phyloP scores from a whole-genome alignment of 2,888 invertebrate genomes.

The Epinotia nisella region DNA sequence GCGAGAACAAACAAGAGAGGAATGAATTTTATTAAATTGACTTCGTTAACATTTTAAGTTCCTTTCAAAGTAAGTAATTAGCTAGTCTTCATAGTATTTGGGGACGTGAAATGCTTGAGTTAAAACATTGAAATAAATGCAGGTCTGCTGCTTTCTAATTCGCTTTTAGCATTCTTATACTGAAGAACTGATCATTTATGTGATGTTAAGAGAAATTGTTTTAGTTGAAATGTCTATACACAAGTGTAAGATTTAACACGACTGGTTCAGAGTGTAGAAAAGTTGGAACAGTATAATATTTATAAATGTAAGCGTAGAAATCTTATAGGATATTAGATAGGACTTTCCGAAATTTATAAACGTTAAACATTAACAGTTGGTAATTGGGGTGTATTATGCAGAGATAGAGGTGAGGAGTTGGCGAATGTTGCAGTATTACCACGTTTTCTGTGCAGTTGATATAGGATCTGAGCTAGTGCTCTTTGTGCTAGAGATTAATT shows the following conservation, averaged over 20 bases:
- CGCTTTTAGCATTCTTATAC: constrained; percentile 15
- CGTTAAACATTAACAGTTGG: constrained; percentile 74
- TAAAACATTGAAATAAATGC: constrained; percentile 4
- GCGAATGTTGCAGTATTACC: constrained; percentile 71
- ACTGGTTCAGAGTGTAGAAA: constrained; percentile 62
- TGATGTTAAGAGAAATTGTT: constrained; percentile 44
- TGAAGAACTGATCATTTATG: constrained; percentile 41
- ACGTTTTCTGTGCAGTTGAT: constrained; percentile 34
- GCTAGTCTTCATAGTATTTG: neutral
- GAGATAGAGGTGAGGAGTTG: constrained; percentile 41
- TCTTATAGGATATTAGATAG: constrained; percentile 75
- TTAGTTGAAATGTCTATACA: constrained; percentile 35
- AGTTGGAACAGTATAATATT: constrained; percentile 56
- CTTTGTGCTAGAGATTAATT: constrained; percentile 9
- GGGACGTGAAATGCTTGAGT: neutral
- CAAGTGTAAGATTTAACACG: constrained; percentile 51
- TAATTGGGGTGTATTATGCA: constrained; percentile 52
- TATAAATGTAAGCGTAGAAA: constrained; percentile 61
- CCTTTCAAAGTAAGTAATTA: neutral
- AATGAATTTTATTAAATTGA: constrained; percentile 7
- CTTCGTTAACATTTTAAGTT: constrained; percentile 9
- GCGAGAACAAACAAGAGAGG: neutral
- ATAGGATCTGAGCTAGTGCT: neutral
- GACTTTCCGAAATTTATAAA: constrained; percentile 83
- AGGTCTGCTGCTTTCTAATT: neutral